phyloP scores from a whole-genome alignment of 2,888 invertebrate genomes.

The Drosophila lutescens region DNA sequence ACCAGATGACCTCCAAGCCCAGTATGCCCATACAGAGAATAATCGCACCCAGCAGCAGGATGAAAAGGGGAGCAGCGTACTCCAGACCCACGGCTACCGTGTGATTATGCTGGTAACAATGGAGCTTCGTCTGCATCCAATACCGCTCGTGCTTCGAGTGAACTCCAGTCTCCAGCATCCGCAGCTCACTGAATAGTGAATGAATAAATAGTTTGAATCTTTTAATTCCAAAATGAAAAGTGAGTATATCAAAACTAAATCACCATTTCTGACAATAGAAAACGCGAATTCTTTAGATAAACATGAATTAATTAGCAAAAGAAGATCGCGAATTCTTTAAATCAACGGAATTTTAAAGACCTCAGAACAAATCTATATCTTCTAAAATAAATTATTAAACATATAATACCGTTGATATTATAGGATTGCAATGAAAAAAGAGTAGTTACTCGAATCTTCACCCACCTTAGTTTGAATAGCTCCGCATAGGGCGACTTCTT shows the following conservation, averaged over 20 bases:
- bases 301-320: neutral
- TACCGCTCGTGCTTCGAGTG: slow-evolving; percentile 66
- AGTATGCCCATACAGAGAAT: slow-evolving; percentile 65
- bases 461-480: slow-evolving; percentile 60
- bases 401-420: too few species aligned
- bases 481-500: slow-evolving; percentile 80
- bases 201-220: too few species aligned
- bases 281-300: too few species aligned
- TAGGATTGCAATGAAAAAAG: too few species aligned
- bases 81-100: slow-evolving; percentile 80
- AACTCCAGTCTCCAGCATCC: slow-evolving; percentile 80
- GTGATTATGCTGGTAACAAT: slow-evolving; percentile 73
- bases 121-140: slow-evolving; percentile 75
- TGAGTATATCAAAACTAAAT: too few species aligned
- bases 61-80: slow-evolving; percentile 80
- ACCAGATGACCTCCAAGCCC: slow-evolving; percentile 69
- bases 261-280: too few species aligned
- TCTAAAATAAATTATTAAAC: too few species aligned
- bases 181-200: slow-evolving; percentile 52
- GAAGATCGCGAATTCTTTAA: neutral
- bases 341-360: neutral
- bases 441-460: neutral
- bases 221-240: too few species aligned
- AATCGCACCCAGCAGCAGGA: slow-evolving; percentile 69
- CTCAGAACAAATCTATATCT: too few species aligned